Base-by-base conservation (phyloP, 2,888 invertebrate species). In the Selenia dentaria region DNA sequence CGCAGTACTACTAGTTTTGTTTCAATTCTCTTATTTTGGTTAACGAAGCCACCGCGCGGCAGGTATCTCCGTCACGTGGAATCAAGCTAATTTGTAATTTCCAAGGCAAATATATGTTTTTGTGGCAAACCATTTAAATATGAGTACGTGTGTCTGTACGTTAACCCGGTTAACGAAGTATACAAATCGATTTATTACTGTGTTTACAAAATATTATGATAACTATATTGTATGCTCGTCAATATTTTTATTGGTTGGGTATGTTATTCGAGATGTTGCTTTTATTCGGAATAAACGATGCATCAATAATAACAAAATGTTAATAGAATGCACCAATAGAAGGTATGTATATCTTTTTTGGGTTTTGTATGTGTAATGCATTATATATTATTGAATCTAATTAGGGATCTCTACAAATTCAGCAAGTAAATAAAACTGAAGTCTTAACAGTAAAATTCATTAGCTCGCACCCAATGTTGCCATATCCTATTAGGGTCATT, bases 191-290 rank as follows among this genome's bases (percentile, higher is more conserved):
- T 24, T 33, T 24, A 24, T 24, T 13, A 22, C 22, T 24, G 24
- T 32, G 32, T 33, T 33, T 33, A 33, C 24, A 18, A 33, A 24
- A 24, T 33, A 12, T 24, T 12, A 24, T 22, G 12, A 24, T 33
- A 24, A 11, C 5, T 26, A 36, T 31, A 35, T 33, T 20, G 9
- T 13, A 4, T n/a, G n/a, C 9, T 10, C 11, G 33, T 13, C 33
- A 33, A 33, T 13, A 22, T 33, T 22, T n/a, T 33, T 12, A 24
- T 33, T 33, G 8, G 33, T 22, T 8, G 8, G 5, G 18, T 6
- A 22, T 22, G 22, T 22, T 22, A 8, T 22, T 22, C 22, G 22
- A 22, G 8, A 22, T 22, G 22, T 3, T 22, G 22, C 8, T 2
- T 1, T 18, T 18, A 22, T 22, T 22, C 8, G 2, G 8, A 22